A percentile compares a stretch with the other conserved stretches of the same genome.
phyloP scores from a whole-genome alignment of 1,140 invertebrate genomes.

The Calephelis virginiensis region DNA sequence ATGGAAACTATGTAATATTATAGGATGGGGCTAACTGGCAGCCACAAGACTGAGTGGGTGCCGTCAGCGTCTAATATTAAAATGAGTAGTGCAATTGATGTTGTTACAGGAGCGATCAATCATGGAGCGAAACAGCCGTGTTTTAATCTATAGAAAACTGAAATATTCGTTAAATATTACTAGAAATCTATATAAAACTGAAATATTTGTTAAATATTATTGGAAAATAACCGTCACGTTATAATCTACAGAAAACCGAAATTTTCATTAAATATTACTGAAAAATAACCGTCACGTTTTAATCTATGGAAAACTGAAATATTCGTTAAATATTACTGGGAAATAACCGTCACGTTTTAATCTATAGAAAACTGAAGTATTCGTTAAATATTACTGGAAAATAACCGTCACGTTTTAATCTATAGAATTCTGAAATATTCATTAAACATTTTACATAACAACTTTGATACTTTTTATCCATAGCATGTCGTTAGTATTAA shows the following conservation, averaged over 20 bases:
- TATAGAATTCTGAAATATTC: too few relatives aligned
- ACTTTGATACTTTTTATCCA: too few relatives aligned
- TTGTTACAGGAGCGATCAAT: conserved; percentile 54
- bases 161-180: not conserved
- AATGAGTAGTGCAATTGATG: conserved; percentile 65
- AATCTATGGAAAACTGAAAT: not conserved
- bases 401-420: too few relatives aligned
- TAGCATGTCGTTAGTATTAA: too few relatives aligned
- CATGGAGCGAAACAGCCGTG: conserved; percentile 46
- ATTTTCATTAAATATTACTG: not conserved
- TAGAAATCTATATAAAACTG: not conserved
- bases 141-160: not conserved
- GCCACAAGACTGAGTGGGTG: conserved; percentile 27
- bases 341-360: not conserved
- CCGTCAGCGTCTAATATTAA: conserved; percentile 47
- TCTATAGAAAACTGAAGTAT: too few relatives aligned
- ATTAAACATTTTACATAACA: too few relatives aligned
- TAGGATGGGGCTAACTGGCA: not conserved
- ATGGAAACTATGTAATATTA: conserved; percentile 10
- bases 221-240: conserved; percentile 27
- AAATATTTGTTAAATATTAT: not conserved
- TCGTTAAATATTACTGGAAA: too few relatives aligned
- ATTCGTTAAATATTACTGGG: not conserved
- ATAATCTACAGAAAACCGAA: not conserved
- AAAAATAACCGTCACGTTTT: conserved; percentile 29